Conservation (phyloP, 1,140 invertebrate species). For the Babylonia areolata region DNA sequence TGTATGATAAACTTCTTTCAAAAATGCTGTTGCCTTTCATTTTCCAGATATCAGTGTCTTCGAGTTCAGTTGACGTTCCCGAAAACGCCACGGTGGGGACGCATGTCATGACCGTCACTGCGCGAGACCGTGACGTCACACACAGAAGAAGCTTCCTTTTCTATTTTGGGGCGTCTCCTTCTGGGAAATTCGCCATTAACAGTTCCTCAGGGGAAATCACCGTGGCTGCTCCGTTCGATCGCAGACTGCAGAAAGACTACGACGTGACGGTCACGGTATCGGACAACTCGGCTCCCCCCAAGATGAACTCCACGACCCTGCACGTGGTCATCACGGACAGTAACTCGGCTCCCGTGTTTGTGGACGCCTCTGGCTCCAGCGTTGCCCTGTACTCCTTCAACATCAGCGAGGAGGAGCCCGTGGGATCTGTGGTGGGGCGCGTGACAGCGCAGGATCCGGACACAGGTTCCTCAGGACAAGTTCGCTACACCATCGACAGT, state of each 20-base stretch:
- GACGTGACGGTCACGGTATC: constrained; percentile 50
- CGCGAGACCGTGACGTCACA: constrained; percentile 51
- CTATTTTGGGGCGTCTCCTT: background rate
- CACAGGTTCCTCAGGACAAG: constrained; percentile 47
- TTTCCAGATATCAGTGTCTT: background rate
- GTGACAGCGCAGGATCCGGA: constrained; percentile 51
- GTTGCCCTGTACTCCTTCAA: constrained; percentile 25
- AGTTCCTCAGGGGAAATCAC: constrained; percentile 44
- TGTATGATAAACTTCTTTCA: background rate
- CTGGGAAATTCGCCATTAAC: constrained; percentile 58
- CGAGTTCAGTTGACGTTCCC: constrained; percentile 19
- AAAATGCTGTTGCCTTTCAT: background rate
- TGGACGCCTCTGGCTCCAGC: background rate
- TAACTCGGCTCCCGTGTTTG: constrained; percentile 46
- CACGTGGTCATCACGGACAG: constrained; percentile 44
- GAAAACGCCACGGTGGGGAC: constrained; percentile 43
- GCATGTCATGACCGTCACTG: constrained; percentile 34
- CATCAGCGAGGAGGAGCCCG: constrained; percentile 31
- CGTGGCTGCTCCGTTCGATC: constrained; percentile 36
- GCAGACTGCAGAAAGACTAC: constrained; percentile 45
- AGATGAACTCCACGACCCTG: constrained; percentile 17
- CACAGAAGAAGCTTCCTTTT: constrained; percentile 9
- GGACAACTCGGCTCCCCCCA: constrained; percentile 58
- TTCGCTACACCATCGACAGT: constrained; percentile 42
- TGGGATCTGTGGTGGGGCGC: constrained; percentile 33